Percentiles rank a stretch among this genome's conserved stretches.
Conservation (phyloP, 2,888 invertebrate species). For the Andrena trimmerana region DNA sequence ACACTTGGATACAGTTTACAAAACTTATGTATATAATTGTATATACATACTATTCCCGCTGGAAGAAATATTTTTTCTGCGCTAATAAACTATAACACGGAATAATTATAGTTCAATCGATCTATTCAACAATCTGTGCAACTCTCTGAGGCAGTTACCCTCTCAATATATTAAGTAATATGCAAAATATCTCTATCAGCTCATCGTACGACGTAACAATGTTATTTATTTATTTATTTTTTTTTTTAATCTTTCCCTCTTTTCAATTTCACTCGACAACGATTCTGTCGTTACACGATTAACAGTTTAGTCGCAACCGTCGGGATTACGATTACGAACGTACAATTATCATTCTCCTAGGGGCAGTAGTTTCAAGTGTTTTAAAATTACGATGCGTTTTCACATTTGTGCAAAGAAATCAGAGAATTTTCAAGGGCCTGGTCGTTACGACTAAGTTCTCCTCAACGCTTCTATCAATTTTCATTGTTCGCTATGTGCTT, state of each 20-base stretch:
- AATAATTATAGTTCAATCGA: conserved; percentile 3
- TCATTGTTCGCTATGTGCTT: not conserved
- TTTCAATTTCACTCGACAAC: conserved; percentile 1
- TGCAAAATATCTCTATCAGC: conserved; percentile 39
- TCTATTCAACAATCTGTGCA: conserved; percentile 19
- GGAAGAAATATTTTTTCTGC: conserved; percentile 32
- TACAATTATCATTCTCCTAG: conserved; percentile 3
- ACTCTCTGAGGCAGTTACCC: not conserved
- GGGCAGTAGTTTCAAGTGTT: conserved; percentile 27
- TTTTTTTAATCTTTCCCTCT: not conserved
- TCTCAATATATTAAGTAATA: conserved; percentile 14
- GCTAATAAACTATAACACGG: conserved; percentile 7
- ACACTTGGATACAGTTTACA: conserved; percentile 20
- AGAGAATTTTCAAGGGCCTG: not conserved
- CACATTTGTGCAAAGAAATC: conserved; percentile 28
- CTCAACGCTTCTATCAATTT: not conserved
- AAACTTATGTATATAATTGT: conserved; percentile 38
- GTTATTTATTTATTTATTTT: not conserved
- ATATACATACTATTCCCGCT: conserved; percentile 32
- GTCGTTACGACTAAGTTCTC: not conserved
- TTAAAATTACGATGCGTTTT: not conserved
- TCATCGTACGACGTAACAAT: conserved; percentile 10
- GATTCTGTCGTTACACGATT: not conserved
- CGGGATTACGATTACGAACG: not conserved
- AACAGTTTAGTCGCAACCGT: not conserved